These are phyloP conservation scores for Hylomyscus alleni DNA, from an alignment of 2,797 vertebrate species.

Conservation along the genomic window DNA sequence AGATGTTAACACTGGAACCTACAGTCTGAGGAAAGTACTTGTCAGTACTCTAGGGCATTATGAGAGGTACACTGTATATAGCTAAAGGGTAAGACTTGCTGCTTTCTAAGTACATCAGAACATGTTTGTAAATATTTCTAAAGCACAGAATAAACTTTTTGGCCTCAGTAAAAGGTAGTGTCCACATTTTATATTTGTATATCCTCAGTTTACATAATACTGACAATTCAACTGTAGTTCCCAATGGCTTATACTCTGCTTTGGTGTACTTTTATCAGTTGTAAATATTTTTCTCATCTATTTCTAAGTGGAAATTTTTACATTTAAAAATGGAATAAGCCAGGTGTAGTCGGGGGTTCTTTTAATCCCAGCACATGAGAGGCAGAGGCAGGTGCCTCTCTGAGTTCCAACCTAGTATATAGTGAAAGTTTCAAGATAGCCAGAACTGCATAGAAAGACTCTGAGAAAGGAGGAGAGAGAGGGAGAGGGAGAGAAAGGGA, in stretches of 20 bases:
- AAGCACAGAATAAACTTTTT: constrained; percentile 5
- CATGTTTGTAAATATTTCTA: constrained; percentile 2
- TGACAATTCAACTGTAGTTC: not conserved
- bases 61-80: not conserved
- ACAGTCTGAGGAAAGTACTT: not conserved
- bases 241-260: not conserved
- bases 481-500: too few relatives aligned
- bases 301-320: constrained; percentile 39
- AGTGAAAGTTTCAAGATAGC: not conserved
- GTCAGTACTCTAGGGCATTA: not conserved
- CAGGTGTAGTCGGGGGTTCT: not conserved
- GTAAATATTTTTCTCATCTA: constrained; percentile 6
- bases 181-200: constrained; percentile 44
- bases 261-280: not conserved
- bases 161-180: not conserved
- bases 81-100: not conserved
- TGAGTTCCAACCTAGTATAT: not conserved
- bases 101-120: not conserved
- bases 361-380: not conserved
- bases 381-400: not conserved
- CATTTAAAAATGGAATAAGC: not conserved
- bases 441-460: not conserved
- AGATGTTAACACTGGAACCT: not conserved
- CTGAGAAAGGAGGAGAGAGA: not conserved
- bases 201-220: not conserved